These are phyloP conservation scores for Thereva unica DNA, from an alignment of 2,888 invertebrate genomes.

Conservation along the genomic window DNA sequence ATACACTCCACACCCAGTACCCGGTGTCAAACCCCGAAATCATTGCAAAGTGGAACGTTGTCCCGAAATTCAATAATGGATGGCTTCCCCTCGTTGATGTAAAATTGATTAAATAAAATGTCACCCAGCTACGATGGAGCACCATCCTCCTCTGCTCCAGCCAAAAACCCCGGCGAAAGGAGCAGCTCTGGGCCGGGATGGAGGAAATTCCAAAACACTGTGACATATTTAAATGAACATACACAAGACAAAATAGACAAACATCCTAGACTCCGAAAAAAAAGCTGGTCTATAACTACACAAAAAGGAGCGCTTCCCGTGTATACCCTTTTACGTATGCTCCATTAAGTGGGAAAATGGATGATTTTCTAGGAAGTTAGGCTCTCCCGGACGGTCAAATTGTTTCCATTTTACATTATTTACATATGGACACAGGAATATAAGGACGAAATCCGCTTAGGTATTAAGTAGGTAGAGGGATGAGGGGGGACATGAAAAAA, in stretches of 20 bases:
- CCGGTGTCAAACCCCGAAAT: conserved; percentile 19
- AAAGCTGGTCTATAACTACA: conserved; percentile 4
- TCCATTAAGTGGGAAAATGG: conserved; percentile 32
- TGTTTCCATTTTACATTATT: conserved; percentile 31
- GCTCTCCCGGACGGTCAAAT: conserved; percentile 28
- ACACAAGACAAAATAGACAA: conserved; percentile 14
- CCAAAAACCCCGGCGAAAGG: too few species aligned
- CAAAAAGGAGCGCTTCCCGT: neutral
- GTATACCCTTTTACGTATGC: conserved; percentile 33
- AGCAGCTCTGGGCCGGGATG: too few species aligned
- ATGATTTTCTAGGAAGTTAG: conserved; percentile 29
- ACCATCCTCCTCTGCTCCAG: too few species aligned
- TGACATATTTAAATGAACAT: conserved; percentile 11
- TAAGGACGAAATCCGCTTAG: conserved; percentile 18
- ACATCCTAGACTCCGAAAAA: too few species aligned
- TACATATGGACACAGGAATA: conserved; percentile 29
- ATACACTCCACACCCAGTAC: too few species aligned
- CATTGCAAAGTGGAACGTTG: conserved; percentile 16
- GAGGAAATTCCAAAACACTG: conserved; percentile 6
- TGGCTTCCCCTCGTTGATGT: conserved; percentile 20
- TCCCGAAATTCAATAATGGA: conserved; percentile 25
- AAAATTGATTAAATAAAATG: conserved; percentile 30
- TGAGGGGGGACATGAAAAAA: too few species aligned
- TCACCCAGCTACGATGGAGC: conserved; percentile 6
- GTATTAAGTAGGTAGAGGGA: conserved; percentile 23